A percentile compares a stretch with the other conserved stretches of the same genome.
Conservation (phyloP, 2,888 invertebrate species). For the Vesta saturnalis region DNA sequence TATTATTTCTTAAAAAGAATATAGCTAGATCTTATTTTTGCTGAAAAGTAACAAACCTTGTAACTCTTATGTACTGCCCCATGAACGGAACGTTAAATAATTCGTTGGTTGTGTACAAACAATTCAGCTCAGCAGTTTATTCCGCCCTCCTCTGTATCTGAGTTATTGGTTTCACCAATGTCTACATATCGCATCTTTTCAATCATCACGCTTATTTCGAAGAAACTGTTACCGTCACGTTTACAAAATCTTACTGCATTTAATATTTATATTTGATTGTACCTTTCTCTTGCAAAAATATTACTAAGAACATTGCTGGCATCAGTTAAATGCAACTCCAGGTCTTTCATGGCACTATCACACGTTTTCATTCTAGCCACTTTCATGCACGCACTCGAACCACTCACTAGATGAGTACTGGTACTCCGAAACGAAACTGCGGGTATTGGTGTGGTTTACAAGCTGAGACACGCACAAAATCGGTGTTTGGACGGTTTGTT, state of each 20-base stretch:
- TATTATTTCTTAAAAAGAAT: not conserved
- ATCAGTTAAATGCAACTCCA: no score
- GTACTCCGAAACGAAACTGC: no score
- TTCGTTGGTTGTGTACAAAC: not conserved
- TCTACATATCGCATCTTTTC: not conserved
- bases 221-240: not conserved
- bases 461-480: not conserved
- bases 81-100: not conserved
- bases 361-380: not conserved
- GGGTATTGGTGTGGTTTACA: no score
- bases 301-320: not conserved
- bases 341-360: no score
- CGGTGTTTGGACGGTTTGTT: no score
- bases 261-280: not conserved
- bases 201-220: not conserved
- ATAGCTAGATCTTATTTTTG: not conserved
- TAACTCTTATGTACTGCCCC: not conserved
- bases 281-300: not conserved
- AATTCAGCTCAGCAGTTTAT: not conserved
- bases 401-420: not conserved
- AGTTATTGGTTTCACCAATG: not conserved
- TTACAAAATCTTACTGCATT: not conserved
- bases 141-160: not conserved
- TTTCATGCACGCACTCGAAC: not conserved
- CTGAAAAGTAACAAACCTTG: not conserved